These are phyloP conservation scores for Acanthopagrus latus DNA, from an alignment of 2,797 vertebrate genomes.

Conservation along the genomic window DNA sequence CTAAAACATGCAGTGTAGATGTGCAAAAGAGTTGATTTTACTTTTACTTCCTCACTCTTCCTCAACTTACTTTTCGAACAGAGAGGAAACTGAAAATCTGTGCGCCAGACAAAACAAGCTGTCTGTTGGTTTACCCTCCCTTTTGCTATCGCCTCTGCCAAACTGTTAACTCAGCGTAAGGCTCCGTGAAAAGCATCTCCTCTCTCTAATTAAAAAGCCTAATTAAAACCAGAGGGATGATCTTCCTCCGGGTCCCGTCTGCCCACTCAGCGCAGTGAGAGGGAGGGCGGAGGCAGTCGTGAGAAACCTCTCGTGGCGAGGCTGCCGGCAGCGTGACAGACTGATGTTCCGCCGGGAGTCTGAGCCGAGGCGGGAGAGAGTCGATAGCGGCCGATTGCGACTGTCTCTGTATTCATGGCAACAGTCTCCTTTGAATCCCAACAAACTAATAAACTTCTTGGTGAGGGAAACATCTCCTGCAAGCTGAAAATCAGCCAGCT, in stretches of 20 bases:
- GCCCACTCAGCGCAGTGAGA: constrained; percentile 40
- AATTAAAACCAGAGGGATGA: constrained; percentile 74
- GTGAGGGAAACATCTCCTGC: constrained; percentile 6
- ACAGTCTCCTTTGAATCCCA: constrained; percentile 33
- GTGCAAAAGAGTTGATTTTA: background rate
- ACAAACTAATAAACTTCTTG: constrained; percentile 49
- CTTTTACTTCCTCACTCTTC: background rate
- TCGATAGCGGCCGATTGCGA: constrained; percentile 2
- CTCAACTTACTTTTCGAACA: constrained; percentile 3
- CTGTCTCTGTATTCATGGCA: constrained; percentile 17
- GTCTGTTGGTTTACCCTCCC: constrained; percentile 14
- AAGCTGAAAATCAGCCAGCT: constrained; percentile 2
- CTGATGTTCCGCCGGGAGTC: constrained; percentile 10
- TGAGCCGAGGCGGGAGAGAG: constrained; percentile 13
- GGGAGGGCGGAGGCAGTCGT: constrained; percentile 14
- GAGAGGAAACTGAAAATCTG: background rate
- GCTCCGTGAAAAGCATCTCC: constrained; percentile 53
- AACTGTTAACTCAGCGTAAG: constrained; percentile 48
- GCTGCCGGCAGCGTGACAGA: constrained; percentile 47
- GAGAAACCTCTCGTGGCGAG: constrained; percentile 37
- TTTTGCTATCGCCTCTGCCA: constrained; percentile 41
- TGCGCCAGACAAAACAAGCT: background rate
- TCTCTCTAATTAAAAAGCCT: constrained; percentile 71
- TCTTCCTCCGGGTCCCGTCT: constrained; percentile 45
- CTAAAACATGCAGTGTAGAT: background rate